Evolutionary conservation across 2,113 vertebrate species (phyloP), one percentile per base, ranked within the genome.

Genomic region (Todiramphus saurophagus): DNA sequence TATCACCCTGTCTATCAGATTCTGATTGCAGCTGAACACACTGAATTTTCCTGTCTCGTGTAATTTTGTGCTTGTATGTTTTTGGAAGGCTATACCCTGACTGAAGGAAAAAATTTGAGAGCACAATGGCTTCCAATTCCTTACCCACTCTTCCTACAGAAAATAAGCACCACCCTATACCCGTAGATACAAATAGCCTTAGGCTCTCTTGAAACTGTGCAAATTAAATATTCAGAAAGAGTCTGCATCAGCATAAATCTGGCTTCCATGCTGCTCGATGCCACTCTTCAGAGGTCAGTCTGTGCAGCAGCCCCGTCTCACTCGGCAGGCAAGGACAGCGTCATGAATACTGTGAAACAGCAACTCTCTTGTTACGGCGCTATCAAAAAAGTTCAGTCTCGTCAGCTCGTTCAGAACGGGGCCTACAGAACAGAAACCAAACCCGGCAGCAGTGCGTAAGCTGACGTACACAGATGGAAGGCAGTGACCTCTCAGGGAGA

Each of bases 321-420:
- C 60, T 92, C 64, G 97, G 93, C 99, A 99, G 92, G 98, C 96
- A 48, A 99, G 97, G 35, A 99, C 98, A 3, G 99, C 99, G 3
- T 99, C 99, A 0, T 99, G 99, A 69, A 99, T 74, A 10, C 98
- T 99, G 62, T 98, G 98, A 83, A 99, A 99, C 70, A 99, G 76
- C 89, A 98, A 95, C 77, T 98, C 97, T 82, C 95, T 96, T 12
- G 97, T 98, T 85, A 98, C 60, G 5, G 94, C 83, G 10, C 93
- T 95, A 8, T 97, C 98, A 97, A 99, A 99, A 93, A 99, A 99
- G 67, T 98, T 91, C 79, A 99, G 96, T 46, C 83, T 96, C 55
- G 97, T 98, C 95, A 99, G 98, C 78, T 99, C 98, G 55, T 92
- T 96, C 90, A 98, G 37, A 4, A 99, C 98, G 64, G 89, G 98